Base-by-base conservation (phyloP, 2,888 invertebrate species). In the Archips crataeganus region DNA sequence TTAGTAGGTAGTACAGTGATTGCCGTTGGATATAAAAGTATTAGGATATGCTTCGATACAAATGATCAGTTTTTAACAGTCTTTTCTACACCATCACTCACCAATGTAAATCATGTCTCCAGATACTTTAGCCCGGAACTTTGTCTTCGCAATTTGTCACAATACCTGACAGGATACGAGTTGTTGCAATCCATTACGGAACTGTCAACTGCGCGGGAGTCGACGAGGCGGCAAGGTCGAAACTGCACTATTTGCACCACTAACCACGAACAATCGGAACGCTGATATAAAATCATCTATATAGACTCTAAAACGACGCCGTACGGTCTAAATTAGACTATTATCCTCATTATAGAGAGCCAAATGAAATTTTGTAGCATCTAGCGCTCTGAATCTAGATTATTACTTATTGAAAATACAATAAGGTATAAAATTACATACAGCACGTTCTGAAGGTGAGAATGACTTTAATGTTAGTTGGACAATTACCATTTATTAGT, bases 131-230 rank as follows among this genome's bases (percentile, higher is more conserved):
- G 78, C 74, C 79, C 57, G 72, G 67, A 72, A 72, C 67, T 63
- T 68, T 63, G 67, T 68, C 72, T 57, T 54, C 67, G 32, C 61
- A 42, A 69, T 75, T 69, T 60, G 68, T 72, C 68, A 75, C 61
- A 68, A 73, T 88, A 90, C 89, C 88, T 90, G 89, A 88, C 87
- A 73, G 86, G 85, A 80, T 87, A 89, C 77, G 86, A 81, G 82
- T 81, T 85, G 85, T 84, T 83, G 82, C 84, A 87, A 90, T 93
- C 89, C 89, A 91, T 93, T 87, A 88, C 79, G 76, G 84, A 86
- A 88, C 84, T 87, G 91, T 88, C 90, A 86, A 85, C 81, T 88
- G 88, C 88, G 90, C 90, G 83, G 88, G 87, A 88, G 90, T 85
- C 87, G 84, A 85, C 83, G 83, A 86, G 83, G 84, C 85, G 82